Base-by-base conservation (phyloP, 2,797 vertebrate genomes). In the Sebastes ruberrimus region DNA sequence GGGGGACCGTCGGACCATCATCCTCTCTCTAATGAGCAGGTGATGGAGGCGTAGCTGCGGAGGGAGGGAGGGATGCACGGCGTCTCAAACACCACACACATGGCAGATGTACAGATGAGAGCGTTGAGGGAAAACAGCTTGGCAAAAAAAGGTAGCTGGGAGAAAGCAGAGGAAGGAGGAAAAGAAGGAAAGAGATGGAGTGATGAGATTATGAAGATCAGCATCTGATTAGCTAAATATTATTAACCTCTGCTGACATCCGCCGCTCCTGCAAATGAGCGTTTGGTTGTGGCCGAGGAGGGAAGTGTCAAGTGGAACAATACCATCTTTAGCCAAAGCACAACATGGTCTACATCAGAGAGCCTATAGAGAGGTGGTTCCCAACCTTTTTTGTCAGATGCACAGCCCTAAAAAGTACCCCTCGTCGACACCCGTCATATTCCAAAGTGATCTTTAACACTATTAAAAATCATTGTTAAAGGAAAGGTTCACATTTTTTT, bases 1-100 rank as follows among this genome's bases (percentile, higher is more conserved):
- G 61, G 84, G 92, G 92, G 94, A 93, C 73, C 35, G 65, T 89
- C 70, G 89, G 89, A 94, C 93, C 91, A 92, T 94, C 94, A 91
- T 93, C 88, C 89, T 83, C 90, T 89, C 86, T 90, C 90, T 94
- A 94, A 94, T 93, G 90, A 89, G 88, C 93, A 94, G 91, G 90
- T 93, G 92, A 95, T 92, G 88, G 88, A 89, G 86, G 88, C 72
- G 68, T 84, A 86, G 88, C 85, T 62, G 59, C 27, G 62, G 55
- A 49, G 27, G 59, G 72, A 35, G 46, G 59, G 84, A 59, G 46
- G 71, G 56, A 60, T 46, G 72, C 59, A 42, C 74, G 74, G 75
- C 25, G 18, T 64, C 73, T 92, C 66, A 81, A 81, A 83, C 74
- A 38, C 60, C 14, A 35, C 78, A 72, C 80, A 88, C 78, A 81